Conservation (phyloP, 2,797 vertebrate genomes). For the Ptychadena robeensis region DNA sequence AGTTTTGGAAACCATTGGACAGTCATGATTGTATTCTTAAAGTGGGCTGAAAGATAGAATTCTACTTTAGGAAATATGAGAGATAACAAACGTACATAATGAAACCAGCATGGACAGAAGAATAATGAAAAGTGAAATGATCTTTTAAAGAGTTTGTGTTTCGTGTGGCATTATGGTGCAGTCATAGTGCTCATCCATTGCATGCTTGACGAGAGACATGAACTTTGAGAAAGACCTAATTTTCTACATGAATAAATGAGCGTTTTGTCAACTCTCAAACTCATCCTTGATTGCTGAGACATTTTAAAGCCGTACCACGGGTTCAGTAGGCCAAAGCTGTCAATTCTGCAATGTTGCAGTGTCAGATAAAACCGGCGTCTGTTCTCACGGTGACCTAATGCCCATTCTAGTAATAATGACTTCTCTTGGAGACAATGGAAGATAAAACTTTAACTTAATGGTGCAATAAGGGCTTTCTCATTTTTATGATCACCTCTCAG, state of each 20-base stretch:
- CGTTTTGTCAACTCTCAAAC: constrained; percentile 54
- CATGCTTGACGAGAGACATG: constrained; percentile 47
- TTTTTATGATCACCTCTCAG: constrained; percentile 58
- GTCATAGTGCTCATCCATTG: constrained; percentile 44
- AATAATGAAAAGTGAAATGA: constrained; percentile 42
- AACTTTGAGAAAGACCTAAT: constrained; percentile 60
- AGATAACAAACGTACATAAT: constrained; percentile 1
- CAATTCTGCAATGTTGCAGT: constrained; percentile 56
- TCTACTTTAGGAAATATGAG: neutral
- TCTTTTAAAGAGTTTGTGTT: constrained; percentile 44
- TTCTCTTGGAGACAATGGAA: constrained; percentile 57
- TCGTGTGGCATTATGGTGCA: constrained; percentile 36
- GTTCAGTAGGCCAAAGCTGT: constrained; percentile 59
- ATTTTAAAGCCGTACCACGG: constrained; percentile 50
- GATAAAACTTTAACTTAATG: constrained; percentile 61
- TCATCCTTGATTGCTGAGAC: constrained; percentile 59
- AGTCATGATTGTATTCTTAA: neutral
- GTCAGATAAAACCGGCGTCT: constrained; percentile 58
- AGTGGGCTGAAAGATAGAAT: neutral
- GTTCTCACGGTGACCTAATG: constrained; percentile 53
- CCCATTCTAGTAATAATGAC: constrained; percentile 58
- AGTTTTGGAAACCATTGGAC: too few species aligned
- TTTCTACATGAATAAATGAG: constrained; percentile 62
- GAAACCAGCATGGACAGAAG: constrained; percentile 29
- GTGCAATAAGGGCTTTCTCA: constrained; percentile 56